These are phyloP conservation scores for Monopterus albus DNA, from an alignment of 2,113 vertebrate genomes.

Conservation along the genomic window DNA sequence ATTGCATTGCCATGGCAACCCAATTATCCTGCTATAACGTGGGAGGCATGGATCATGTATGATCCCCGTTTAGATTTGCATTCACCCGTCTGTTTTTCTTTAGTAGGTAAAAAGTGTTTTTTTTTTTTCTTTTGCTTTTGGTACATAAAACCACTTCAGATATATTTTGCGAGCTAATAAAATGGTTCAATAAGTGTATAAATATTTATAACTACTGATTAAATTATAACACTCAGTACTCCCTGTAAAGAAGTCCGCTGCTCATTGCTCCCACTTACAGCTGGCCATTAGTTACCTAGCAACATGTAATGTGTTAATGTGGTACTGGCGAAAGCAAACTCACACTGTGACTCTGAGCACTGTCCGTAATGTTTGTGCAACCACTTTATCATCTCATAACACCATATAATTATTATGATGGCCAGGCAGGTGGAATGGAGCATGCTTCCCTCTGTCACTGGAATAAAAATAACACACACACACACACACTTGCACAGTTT, in stretches of 20 bases:
- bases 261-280: conserved; percentile 28
- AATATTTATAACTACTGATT: conserved; percentile 6
- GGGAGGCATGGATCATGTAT: conserved; percentile 77
- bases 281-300: conserved; percentile 74
- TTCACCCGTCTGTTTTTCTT: conserved; percentile 44
- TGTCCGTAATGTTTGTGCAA: conserved; percentile 35
- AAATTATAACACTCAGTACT: conserved; percentile 4
- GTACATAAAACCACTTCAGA: too few relatives aligned
- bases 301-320: conserved; percentile 51
- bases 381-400: conserved; percentile 41
- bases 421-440: conserved; percentile 73
- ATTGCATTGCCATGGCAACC: conserved; percentile 84
- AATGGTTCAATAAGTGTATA: neutral
- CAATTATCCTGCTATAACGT: conserved; percentile 74
- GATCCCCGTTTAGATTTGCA: conserved; percentile 78
- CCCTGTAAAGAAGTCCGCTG: conserved; percentile 31
- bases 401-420: conserved; percentile 38
- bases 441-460: conserved; percentile 63
- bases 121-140: too few relatives aligned
- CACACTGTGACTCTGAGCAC: conserved; percentile 16
- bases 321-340: conserved; percentile 20
- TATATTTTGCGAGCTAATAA: neutral
- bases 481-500: neutral
- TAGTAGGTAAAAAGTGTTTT: too few relatives aligned
- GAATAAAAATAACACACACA: conserved; percentile 5